These are phyloP conservation scores for Paradoxurus hermaphroditus DNA, from an alignment of 2,113 vertebrate species.

Conservation along the genomic window DNA sequence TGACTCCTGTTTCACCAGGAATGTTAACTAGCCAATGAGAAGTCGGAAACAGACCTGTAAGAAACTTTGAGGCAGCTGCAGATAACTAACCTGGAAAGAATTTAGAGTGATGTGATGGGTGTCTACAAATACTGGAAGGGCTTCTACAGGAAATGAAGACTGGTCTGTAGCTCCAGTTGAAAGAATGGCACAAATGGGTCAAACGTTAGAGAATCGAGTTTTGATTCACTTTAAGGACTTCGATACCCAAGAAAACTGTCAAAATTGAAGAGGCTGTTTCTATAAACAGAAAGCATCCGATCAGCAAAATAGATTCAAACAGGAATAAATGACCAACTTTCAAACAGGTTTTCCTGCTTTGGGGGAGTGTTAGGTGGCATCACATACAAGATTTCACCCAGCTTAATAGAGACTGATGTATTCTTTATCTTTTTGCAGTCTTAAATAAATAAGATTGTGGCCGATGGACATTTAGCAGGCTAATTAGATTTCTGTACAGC, in stretches of 20 bases:
- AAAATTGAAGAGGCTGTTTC: not conserved
- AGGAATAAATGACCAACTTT: not conserved
- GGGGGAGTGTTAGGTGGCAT: not conserved
- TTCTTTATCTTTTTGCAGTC: not conserved
- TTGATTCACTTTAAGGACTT: not conserved
- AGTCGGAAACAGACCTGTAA: not conserved
- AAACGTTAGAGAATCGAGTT: conserved; percentile 11
- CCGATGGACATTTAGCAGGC: conserved; percentile 4
- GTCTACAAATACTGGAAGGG: not conserved
- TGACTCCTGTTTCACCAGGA: not conserved
- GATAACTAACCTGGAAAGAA: not conserved
- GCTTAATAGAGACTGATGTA: not conserved
- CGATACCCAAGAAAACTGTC: not conserved
- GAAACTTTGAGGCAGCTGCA: not conserved
- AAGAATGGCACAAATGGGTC: not conserved
- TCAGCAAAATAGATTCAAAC: not conserved
- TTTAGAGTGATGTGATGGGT: not conserved
- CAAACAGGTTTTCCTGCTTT: not conserved
- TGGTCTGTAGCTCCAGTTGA: not conserved
- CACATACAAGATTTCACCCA: not conserved
- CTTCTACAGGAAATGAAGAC: not conserved
- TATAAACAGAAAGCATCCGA: not conserved
- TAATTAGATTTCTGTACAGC: conserved; percentile 19
- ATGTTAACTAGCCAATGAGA: not conserved
- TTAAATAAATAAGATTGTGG: not conserved